These are phyloP conservation scores for Automeris io DNA, from an alignment of 2,888 invertebrate species.

Conservation along the genomic window DNA sequence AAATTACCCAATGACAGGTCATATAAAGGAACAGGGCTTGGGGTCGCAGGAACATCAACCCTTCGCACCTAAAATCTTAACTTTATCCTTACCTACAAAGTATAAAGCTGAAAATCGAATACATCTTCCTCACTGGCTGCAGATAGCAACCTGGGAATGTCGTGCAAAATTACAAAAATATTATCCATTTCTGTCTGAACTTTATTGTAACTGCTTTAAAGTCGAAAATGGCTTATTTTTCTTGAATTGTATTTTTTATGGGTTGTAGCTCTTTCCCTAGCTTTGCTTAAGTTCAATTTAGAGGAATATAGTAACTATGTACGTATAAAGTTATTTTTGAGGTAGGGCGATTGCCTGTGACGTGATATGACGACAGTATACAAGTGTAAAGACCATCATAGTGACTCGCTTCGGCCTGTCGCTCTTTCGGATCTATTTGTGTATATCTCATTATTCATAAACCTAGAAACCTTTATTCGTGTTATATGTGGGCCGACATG, in stretches of 20 bases:
- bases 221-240: not conserved
- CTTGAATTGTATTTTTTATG: not conserved
- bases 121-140: not conserved
- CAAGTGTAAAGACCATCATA: too few species aligned
- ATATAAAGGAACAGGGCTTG: not conserved
- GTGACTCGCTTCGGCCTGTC: too few species aligned
- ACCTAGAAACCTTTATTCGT: too few species aligned
- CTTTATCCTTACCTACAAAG: not conserved
- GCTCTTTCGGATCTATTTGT: too few species aligned
- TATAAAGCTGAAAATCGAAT: not conserved
- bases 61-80: not conserved
- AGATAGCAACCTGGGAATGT: not conserved
- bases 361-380: too few species aligned
- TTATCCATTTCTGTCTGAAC: not conserved
- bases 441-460: too few species aligned
- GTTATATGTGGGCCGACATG: too few species aligned
- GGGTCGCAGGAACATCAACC: not conserved
- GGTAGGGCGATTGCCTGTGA: too few species aligned
- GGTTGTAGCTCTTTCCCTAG: not conserved
- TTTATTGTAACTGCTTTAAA: too few species aligned
- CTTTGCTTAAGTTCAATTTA: too few species aligned
- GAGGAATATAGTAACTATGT: too few species aligned
- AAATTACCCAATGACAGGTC: constrained; percentile 19
- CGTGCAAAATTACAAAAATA: not conserved
- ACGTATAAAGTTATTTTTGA: too few species aligned